phyloP scores from a whole-genome alignment of 92 coral and sea anemone genomes.

The Paragorgia papillata region DNA sequence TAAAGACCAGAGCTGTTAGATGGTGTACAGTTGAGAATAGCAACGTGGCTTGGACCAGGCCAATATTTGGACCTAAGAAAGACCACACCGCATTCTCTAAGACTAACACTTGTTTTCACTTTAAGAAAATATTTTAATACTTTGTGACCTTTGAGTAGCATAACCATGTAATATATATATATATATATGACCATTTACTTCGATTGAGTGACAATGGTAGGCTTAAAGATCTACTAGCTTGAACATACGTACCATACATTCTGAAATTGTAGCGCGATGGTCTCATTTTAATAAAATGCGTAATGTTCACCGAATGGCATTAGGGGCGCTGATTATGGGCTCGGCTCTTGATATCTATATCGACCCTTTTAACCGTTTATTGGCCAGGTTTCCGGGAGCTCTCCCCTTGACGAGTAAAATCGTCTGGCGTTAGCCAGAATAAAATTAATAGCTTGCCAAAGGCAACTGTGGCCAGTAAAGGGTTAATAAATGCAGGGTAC shows the following conservation, averaged over 20 bases:
- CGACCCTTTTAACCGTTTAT: too few relatives aligned
- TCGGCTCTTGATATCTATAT: too few relatives aligned
- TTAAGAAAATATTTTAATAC: neutral
- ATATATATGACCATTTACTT: neutral
- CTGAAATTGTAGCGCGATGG: neutral
- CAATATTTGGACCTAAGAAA: too few relatives aligned
- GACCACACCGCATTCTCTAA: neutral
- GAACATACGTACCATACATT: neutral
- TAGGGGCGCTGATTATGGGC: too few relatives aligned
- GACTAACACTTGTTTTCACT: slow-evolving; percentile 1
- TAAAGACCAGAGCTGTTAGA: neutral
- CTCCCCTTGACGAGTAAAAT: too few relatives aligned
- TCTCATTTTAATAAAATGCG: neutral
- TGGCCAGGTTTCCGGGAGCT: too few relatives aligned
- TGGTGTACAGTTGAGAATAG: neutral
- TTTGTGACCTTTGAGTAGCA: neutral
- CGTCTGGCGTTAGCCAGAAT: too few relatives aligned
- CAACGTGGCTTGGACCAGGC: too few relatives aligned
- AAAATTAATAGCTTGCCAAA: too few relatives aligned
- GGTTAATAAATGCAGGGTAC: too few relatives aligned
- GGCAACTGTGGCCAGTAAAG: too few relatives aligned
- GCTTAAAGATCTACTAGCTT: neutral
- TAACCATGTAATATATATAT: neutral
- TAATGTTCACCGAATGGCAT: too few relatives aligned
- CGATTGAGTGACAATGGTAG: neutral